Conservation (phyloP, 2,797 vertebrate species). For the Tragopan temminckii region DNA sequence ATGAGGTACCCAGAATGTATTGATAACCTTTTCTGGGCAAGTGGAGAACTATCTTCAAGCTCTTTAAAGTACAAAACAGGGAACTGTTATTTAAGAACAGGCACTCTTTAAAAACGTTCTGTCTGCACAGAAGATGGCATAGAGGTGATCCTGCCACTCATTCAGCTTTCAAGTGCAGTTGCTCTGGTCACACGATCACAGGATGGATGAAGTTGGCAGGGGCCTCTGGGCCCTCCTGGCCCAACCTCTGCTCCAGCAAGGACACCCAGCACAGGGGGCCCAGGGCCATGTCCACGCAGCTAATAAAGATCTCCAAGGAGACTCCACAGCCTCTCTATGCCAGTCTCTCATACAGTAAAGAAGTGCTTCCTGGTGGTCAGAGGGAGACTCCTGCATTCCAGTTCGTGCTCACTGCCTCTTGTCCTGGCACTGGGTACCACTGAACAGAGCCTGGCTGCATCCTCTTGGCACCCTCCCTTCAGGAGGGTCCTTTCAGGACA, state of each 20-base stretch:
- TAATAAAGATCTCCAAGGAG: background rate
- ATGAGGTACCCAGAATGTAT: background rate
- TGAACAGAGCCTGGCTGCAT: background rate
- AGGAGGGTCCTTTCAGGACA: background rate
- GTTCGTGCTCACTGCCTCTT: too few relatives aligned
- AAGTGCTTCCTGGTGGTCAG: background rate
- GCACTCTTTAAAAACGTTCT: background rate
- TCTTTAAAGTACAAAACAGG: background rate
- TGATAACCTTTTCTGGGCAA: fast-evolving
- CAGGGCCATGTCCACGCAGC: fast-evolving
- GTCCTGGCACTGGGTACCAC: background rate
- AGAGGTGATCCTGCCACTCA: background rate
- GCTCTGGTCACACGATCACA: background rate
- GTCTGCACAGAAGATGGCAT: background rate
- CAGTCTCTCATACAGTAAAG: background rate
- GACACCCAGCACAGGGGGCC: fast-evolving
- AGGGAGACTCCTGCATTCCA: background rate
- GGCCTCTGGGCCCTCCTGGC: background rate
- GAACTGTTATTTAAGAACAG: background rate
- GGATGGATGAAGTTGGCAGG: background rate
- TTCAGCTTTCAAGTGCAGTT: background rate
- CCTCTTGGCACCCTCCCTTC: background rate
- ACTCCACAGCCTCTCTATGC: background rate
- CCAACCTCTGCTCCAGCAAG: background rate
- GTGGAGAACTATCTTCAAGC: background rate